Evolutionary conservation across 1,140 invertebrate genomes (phyloP), one percentile per base, ranked within the genome.

Genomic region (Drosophila pectinifera): DNA sequence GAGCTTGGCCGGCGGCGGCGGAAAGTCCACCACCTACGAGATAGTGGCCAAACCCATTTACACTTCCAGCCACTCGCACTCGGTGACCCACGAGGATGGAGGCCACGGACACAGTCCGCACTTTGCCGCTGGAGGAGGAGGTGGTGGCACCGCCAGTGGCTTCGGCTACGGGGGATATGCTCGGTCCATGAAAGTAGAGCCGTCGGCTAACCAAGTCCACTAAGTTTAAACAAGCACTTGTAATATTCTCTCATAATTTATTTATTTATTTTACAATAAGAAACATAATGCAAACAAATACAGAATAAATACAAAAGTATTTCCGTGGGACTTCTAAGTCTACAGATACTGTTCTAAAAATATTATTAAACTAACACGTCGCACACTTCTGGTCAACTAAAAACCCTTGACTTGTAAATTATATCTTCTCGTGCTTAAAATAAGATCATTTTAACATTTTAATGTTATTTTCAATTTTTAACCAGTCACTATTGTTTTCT

Each of bases 1-100:
- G 74, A 95, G 95, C 0, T 80, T 96, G n/a, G 93, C 95, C 0
- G 84, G 94, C 6, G 95, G 95, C 16, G 94, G 94, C 16, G 94
- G 94, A 20, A 95, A 96, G 74, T 95, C 95, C 20, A 96, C 96
- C 1, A 96, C 96, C 0, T 97, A 97, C 83, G 96, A 97, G 92
- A 96, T 97, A 49, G 95, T 97, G 34, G 95, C 95, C 51, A 97
- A 97, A 76, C 96, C 96, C 0, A 94, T 97, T 0, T 96, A 96
- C 86, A 94, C 94, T 0, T 95, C 95, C 45, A 94, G 94, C 0
- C 95, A 96, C 73, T 94, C 94, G 2, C 96, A 96, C 64, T 96
- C 96, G 10, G 94, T 95, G 0, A 94, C 93, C 6, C 95, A 96
- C 54, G 94, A 94, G 11, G 94, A 94, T 26, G 94, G 59, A 16